Evolutionary conservation across 2,888 invertebrate species (phyloP), one percentile per base, ranked within the genome.

Genomic region (Drosophila melanocephala): DNA sequence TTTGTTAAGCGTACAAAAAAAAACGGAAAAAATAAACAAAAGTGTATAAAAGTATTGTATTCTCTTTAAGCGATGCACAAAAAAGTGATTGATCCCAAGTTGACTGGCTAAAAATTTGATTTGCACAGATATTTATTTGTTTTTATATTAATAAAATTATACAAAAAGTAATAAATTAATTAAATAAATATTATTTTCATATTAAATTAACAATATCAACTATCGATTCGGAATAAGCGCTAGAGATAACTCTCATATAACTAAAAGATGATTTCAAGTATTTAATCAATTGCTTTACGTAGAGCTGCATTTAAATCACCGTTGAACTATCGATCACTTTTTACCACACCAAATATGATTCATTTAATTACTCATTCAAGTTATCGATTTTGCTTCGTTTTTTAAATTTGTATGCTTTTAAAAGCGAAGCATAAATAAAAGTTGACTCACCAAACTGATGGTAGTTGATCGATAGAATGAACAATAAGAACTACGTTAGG

Each of bases 1-100:
- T 73, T 78, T 62, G 52, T 61, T 61, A 50, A 53, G 33, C 53
- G 32, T 44, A 63, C 57, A 64, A 73, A 66, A 53, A 33, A 32
- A 10, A 50, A 30, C 33, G 39, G 37, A 62, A 22, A 59, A 30
- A 28, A 42, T 51, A 47, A 59, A 44, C 69, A 74, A 72, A 59
- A 44, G 62, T 74, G 28, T 30, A 61, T 33, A 28, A 26, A 64
- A 37, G 39, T 72, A 61, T 63, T 80, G 63, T 56, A 39, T 44
- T 60, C 66, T 47, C 28, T 61, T 39, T 47, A 51, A 44, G 52
- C 51, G 37, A 52, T 52, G 64, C 59, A 28, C n/a, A 44, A 58
- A 64, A 28, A 14, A 47, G 22, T 72, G 66, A 72, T 60, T 33
- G 60, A 61, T 61, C 47, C 22, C 62, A 52, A 68, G n/a, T n/a